These are phyloP conservation scores for Laticauda colubrina DNA, from an alignment of 2,113 vertebrate genomes.

Conservation along the genomic window DNA sequence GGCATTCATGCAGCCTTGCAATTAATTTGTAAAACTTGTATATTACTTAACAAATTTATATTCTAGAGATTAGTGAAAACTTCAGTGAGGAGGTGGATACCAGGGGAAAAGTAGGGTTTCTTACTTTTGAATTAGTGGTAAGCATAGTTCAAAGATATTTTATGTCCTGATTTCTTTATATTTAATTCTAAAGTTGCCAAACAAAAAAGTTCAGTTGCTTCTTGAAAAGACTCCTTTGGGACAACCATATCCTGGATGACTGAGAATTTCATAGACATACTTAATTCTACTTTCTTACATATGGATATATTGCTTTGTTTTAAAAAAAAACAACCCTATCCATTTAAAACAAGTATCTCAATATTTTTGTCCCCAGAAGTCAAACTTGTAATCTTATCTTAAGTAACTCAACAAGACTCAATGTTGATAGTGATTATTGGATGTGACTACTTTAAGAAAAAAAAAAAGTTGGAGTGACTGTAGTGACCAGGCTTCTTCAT, in stretches of 20 bases:
- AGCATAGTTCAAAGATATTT: background rate
- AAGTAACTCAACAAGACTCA: constrained; percentile 41
- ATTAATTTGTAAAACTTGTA: constrained; percentile 36
- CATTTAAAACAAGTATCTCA: constrained; percentile 17
- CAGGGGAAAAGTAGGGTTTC: background rate
- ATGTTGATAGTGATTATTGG: constrained; percentile 46
- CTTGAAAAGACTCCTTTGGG: too few species aligned
- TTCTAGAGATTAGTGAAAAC: background rate
- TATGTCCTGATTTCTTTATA: constrained; percentile 5
- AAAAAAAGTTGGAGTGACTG: constrained; percentile 36
- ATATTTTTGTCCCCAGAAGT: constrained; percentile 12
- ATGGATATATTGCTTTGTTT: constrained; percentile 6
- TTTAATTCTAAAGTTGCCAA: too few species aligned
- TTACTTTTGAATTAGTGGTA: constrained; percentile 36
- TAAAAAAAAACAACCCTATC: background rate
- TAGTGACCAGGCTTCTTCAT: background rate
- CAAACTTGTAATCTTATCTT: constrained; percentile 52
- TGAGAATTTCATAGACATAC: too few species aligned
- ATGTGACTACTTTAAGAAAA: constrained; percentile 46
- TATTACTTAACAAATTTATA: constrained; percentile 18
- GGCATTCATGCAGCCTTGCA: constrained; percentile 1
- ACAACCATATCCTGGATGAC: too few species aligned
- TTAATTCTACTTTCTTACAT: constrained; percentile 32
- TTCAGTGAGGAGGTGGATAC: constrained; percentile 2
- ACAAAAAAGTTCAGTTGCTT: too few species aligned